Evolutionary conservation across 2,888 invertebrate genomes (phyloP), one percentile per base, ranked within the genome.

Genomic region (Netelia fuscicornis): DNA sequence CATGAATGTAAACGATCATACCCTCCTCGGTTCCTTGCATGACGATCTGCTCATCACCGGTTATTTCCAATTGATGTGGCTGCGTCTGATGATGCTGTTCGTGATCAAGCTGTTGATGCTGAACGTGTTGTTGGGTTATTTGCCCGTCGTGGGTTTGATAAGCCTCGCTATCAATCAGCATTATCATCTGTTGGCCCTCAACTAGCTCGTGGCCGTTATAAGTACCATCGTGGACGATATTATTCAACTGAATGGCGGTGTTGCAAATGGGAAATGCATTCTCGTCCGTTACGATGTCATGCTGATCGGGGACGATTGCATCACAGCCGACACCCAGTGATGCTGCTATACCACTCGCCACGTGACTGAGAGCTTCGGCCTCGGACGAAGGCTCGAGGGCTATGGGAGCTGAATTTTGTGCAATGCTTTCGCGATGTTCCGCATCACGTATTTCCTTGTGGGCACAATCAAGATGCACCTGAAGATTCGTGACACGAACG

Each of bases 401-500:
- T 42, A 92, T 90, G 0, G 90, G 81, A 17, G 89, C 78, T 6
- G 89, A 72, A 68, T 60, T 70, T 23, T 65, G 65, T 9, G 62
- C 11, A 2, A 85, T 77, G 5, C 76, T 81, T 13, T 86, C 88
- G 62, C 77, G 77, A 42, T 67, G 67, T 5, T 78, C 78, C 2
- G 74, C 71, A 37, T 84, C 86, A 1, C 82, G 44, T 25, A 91
- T 17, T 37, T 93, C 88, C 65, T 92, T 92, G 82, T 93, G 93
- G 2, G 88, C 90, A 44, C 90, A 91, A 44, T 92, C 89, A 2
- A 93, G 65, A 48, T 93, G 93, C 6, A 92, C 91, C 93, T 97
- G 97, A 54, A 97, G 94, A 91, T 96, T 96, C 30, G 95, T 94
- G 86, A 96, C 95, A 42, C 97, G 95, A 37, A 96, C 95, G 92